A percentile compares a stretch with the other conserved stretches of the same genome.
Evolutionary conservation across 2,888 invertebrate genomes (phyloP).

Genomic region (Leptogaster cylindrica): DNA sequence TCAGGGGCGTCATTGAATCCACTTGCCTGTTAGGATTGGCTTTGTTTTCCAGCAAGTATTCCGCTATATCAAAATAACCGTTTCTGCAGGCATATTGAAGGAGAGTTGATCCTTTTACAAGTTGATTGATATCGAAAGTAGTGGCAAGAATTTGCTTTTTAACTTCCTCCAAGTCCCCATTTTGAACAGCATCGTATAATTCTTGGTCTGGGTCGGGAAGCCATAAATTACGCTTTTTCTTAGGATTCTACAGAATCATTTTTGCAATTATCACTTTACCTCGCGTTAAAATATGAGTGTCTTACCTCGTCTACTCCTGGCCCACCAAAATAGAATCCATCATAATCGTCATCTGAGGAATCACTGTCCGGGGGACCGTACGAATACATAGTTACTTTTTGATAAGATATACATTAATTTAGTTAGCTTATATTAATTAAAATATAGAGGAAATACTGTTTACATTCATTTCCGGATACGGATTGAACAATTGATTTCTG

Average conservation of each 20-base stretch:
- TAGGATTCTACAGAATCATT: background rate
- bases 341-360: slow-evolving; percentile 57
- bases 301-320: slow-evolving; percentile 8
- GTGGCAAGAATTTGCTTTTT: slow-evolving; percentile 50
- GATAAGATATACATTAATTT: no score
- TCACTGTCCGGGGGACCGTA: slow-evolving; percentile 54
- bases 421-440: no score
- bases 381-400: no score
- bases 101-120: slow-evolving; percentile 50
- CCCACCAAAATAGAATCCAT: slow-evolving; percentile 57
- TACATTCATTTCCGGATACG: no score
- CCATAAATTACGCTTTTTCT: slow-evolving; percentile 28
- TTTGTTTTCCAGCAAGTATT: slow-evolving; percentile 51
- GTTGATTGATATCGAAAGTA: slow-evolving; percentile 49
- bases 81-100: slow-evolving; percentile 54
- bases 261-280: background rate
- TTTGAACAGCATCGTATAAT: slow-evolving; percentile 51
- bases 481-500: no score
- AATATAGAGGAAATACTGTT: no score
- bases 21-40: slow-evolving; percentile 56
- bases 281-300: background rate
- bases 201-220: slow-evolving; percentile 48
- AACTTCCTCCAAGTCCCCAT: slow-evolving; percentile 51
- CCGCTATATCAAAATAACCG: slow-evolving; percentile 54
- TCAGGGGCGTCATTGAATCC: slow-evolving; percentile 56